phyloP scores from a whole-genome alignment of 2,113 vertebrate species.

The Elgaria multicarinata region DNA sequence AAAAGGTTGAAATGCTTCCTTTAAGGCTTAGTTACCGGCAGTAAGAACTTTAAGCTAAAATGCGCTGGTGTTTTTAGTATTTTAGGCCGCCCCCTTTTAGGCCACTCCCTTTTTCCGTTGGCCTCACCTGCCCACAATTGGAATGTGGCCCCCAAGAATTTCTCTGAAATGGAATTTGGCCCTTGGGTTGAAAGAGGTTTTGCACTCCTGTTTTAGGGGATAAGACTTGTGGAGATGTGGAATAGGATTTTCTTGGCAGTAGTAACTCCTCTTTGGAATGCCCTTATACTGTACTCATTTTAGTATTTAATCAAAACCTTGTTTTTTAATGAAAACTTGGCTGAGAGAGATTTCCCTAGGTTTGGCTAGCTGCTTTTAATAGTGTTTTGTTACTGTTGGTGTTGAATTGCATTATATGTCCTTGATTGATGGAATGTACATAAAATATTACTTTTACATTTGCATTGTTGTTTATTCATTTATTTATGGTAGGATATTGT shows the following conservation, averaged over 20 bases:
- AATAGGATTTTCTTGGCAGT: background rate
- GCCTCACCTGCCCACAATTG: too few relatives aligned
- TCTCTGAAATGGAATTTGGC: too few relatives aligned
- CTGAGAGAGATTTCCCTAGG: background rate
- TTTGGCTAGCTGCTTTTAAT: background rate
- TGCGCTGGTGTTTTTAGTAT: too few relatives aligned
- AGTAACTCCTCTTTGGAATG: background rate
- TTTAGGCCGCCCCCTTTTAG: too few relatives aligned
- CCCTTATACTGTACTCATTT: background rate
- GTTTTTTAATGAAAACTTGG: background rate
- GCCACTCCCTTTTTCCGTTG: too few relatives aligned
- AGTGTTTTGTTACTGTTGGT: background rate
- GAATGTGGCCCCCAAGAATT: too few relatives aligned
- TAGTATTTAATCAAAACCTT: background rate
- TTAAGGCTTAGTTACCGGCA: too few relatives aligned
- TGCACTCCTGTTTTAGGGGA: background rate
- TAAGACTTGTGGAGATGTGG: background rate
- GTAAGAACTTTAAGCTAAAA: too few relatives aligned
- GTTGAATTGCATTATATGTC: background rate
- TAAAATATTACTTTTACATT: background rate
- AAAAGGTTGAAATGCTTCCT: too few relatives aligned
- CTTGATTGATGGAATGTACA: background rate
- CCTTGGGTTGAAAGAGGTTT: too few relatives aligned
- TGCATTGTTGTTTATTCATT: background rate
- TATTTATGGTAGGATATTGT: background rate